Percentiles rank a stretch among this genome's conserved stretches.
Evolutionary conservation across 2,888 invertebrate genomes (phyloP).

Genomic region (Priocnemis perturbator): DNA sequence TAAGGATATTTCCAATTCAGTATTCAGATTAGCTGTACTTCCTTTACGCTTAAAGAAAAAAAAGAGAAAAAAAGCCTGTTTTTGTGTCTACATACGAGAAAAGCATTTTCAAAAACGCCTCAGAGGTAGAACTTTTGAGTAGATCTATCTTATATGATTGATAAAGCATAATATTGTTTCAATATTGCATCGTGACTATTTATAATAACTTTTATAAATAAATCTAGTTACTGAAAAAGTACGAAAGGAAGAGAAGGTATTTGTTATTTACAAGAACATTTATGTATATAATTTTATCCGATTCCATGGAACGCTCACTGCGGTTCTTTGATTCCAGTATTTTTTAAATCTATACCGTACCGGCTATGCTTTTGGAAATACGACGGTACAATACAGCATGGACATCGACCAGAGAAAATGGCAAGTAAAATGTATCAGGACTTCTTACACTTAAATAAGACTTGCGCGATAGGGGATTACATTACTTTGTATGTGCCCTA

Average conservation of each 20-base stretch:
- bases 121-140: neutral
- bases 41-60: neutral
- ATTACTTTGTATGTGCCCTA: no score
- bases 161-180: neutral
- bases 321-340: no score
- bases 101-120: neutral
- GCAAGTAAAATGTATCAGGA: no score
- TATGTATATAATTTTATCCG: no score
- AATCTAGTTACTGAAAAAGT: constrained; percentile 13
- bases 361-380: no score
- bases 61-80: neutral
- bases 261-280: no score
- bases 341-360: no score
- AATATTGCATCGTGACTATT: neutral
- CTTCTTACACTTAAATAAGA: no score
- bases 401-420: no score
- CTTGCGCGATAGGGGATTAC: no score
- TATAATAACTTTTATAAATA: constrained; percentile 11
- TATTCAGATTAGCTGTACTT: neutral
- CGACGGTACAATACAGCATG: no score
- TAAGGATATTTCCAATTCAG: neutral
- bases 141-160: neutral
- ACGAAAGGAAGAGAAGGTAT: constrained; percentile 9
- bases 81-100: neutral
- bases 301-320: no score